Evolutionary conservation across 1,140 invertebrate genomes (phyloP).

Genomic region (Yoshiicerus persimilis): DNA sequence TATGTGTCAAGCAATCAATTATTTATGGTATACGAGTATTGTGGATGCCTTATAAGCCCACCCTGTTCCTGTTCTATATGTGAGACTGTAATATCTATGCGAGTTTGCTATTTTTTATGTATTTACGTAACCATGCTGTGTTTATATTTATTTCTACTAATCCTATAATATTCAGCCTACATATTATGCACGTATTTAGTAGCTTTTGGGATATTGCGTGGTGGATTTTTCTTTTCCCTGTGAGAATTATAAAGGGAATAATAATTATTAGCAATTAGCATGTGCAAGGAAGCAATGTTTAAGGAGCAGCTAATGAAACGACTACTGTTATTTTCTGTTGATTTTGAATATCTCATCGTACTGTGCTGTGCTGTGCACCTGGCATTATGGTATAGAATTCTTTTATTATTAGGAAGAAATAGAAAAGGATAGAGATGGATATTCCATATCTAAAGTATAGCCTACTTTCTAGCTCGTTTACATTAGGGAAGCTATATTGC

Average conservation of each 20-base stretch:
- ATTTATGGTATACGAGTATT: background rate
- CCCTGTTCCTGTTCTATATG: too few species aligned
- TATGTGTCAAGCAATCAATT: background rate
- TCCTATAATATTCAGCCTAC: background rate
- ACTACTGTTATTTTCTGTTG: background rate
- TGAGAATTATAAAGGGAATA: background rate
- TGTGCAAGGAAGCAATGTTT: background rate
- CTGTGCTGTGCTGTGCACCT: background rate
- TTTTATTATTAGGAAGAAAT: background rate
- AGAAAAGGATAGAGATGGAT: background rate
- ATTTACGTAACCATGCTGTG: background rate
- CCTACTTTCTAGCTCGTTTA: background rate
- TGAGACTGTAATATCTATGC: background rate
- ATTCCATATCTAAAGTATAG: background rate
- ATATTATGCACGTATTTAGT: background rate
- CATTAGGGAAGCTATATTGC: background rate
- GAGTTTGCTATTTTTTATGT: background rate
- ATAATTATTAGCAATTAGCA: constrained; percentile 12
- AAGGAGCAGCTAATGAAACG: background rate
- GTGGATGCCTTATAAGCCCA: background rate
- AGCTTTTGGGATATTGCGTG: background rate
- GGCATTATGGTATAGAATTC: background rate
- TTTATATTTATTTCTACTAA: background rate
- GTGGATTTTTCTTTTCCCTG: background rate
- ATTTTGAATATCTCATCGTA: background rate